Percentiles rank a stretch among this genome's conserved stretches.
phyloP scores from a whole-genome alignment of 1,140 invertebrate genomes.

The Contarinia nasturtii region DNA sequence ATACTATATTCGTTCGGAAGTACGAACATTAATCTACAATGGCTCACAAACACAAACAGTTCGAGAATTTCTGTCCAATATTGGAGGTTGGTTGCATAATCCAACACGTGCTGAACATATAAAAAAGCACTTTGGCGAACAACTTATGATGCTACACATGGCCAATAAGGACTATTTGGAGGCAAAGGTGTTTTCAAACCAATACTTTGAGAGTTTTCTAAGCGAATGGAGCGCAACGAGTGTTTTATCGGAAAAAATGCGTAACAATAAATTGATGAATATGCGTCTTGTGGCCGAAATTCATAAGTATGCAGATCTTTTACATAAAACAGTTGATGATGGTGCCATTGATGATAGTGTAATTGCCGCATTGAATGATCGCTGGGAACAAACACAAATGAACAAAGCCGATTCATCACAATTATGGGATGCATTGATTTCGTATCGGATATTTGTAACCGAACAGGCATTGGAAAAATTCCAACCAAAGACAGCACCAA shows the following conservation, averaged over 20 bases:
- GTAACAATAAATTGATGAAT: conserved; percentile 20
- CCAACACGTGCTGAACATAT: conserved; percentile 13
- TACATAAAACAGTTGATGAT: conserved; percentile 1
- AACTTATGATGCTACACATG: conserved; percentile 23
- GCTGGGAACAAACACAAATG: conserved; percentile 1
- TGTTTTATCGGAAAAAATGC: conserved; percentile 21
- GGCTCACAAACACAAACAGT: neutral
- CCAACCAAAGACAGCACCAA: too few relatives aligned
- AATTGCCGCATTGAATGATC: conserved; percentile 1
- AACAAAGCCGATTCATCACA: conserved; percentile 1
- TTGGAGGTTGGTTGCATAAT: conserved; percentile 13
- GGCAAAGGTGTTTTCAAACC: conserved; percentile 6
- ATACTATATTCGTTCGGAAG: conserved; percentile 22
- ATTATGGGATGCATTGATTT: conserved; percentile 1
- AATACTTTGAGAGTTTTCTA: conserved; percentile 21
- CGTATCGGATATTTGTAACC: conserved; percentile 2
- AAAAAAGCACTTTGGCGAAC: conserved; percentile 23
- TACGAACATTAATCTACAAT: conserved; percentile 13
- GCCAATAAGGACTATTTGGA: conserved; percentile 9
- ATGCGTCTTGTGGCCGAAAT: conserved; percentile 24
- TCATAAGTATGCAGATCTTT: conserved; percentile 11
- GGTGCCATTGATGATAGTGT: neutral
- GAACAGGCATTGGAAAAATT: too few relatives aligned
- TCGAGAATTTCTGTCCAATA: conserved; percentile 7
- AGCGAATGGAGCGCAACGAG: conserved; percentile 27